These are phyloP conservation scores for Dasyornis broadbenti DNA, from an alignment of 2,113 vertebrate species.

Conservation along the genomic window DNA sequence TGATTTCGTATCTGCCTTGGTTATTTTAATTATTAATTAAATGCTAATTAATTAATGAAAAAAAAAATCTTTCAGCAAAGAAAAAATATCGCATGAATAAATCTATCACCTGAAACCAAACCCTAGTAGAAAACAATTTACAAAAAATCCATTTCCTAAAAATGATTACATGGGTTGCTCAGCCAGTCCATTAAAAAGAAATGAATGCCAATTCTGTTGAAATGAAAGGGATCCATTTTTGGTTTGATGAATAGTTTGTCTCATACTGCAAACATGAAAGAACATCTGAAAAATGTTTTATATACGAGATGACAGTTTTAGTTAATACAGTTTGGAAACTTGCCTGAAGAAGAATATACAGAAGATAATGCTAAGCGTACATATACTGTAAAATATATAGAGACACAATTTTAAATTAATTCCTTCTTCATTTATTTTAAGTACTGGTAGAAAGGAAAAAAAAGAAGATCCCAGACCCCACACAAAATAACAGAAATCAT, in stretches of 20 bases:
- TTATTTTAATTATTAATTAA: neutral
- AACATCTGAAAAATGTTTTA: neutral
- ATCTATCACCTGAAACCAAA: neutral
- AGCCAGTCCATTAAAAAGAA: neutral
- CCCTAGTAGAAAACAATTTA: neutral
- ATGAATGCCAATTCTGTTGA: neutral
- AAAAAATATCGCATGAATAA: neutral
- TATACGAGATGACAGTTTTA: neutral
- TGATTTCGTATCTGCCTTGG: neutral
- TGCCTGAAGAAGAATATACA: neutral
- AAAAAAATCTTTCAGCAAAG: neutral
- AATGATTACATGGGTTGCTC: neutral
- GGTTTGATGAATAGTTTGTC: neutral
- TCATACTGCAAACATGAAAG: neutral
- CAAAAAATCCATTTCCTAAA: neutral
- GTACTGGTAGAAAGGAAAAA: neutral
- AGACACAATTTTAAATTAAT: neutral
- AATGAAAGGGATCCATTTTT: neutral
- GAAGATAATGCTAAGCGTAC: neutral
- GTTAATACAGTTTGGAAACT: neutral
- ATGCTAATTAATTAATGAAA: neutral
- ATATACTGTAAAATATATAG: neutral
- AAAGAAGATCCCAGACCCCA: neutral
- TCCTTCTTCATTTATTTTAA: neutral
- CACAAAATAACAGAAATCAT: neutral